Evolutionary conservation across 2,113 vertebrate species (phyloP).

Genomic region (Osmerus mordax): DNA sequence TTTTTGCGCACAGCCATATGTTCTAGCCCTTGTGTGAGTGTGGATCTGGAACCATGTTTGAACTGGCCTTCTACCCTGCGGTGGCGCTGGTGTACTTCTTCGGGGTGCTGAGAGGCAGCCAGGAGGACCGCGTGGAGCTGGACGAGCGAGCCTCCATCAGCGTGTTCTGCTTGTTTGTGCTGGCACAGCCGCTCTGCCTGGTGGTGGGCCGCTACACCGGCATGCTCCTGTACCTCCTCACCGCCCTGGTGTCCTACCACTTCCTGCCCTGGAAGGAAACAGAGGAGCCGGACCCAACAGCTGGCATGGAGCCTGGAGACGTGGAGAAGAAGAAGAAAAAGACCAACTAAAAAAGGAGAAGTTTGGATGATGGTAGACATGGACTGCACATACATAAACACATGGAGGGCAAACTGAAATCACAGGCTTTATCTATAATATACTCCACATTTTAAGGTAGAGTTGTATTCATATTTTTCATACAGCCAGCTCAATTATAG

Average conservation of each 20-base stretch:
- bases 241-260: slow-evolving; percentile 71
- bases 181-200: slow-evolving; percentile 76
- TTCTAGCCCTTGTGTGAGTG: too few species aligned
- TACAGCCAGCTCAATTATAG: too few species aligned
- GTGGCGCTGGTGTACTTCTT: slow-evolving; percentile 77
- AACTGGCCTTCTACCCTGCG: slow-evolving; percentile 71
- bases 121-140: slow-evolving; percentile 64
- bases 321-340: slow-evolving; percentile 48
- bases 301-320: background rate
- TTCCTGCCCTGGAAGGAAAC: slow-evolving; percentile 67
- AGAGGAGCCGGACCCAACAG: background rate
- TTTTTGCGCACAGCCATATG: background rate
- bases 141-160: slow-evolving; percentile 72
- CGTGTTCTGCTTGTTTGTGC: slow-evolving; percentile 77
- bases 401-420: background rate
- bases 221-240: slow-evolving; percentile 69
- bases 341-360: slow-evolving; percentile 34
- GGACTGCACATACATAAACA: background rate
- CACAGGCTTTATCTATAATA: too few species aligned
- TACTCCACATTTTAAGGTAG: too few species aligned
- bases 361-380: background rate
- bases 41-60: slow-evolving; percentile 49
- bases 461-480: too few species aligned
- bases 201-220: slow-evolving; percentile 70
- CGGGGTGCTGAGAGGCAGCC: slow-evolving; percentile 62